phyloP scores from a whole-genome alignment of 53 echinoderm and acorn worm genomes.

The Echinarachnius parma region DNA sequence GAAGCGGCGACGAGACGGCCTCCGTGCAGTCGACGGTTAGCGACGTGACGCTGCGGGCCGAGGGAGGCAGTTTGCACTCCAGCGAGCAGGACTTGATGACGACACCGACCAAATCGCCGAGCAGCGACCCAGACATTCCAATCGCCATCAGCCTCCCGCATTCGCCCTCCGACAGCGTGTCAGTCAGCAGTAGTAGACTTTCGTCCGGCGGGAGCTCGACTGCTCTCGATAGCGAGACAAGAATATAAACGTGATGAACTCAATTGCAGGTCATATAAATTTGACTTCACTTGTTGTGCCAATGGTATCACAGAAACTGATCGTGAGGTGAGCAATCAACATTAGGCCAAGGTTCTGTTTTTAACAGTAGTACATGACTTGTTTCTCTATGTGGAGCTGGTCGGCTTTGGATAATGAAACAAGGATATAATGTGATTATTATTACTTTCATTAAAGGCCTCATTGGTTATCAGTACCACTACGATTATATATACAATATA shows the following conservation, averaged over 20 bases:
- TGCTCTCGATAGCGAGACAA: slow-evolving; percentile 31
- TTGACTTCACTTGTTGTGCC: too few species aligned
- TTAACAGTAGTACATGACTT: too few species aligned
- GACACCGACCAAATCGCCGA: slow-evolving; percentile 16
- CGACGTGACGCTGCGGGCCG: slow-evolving; percentile 36
- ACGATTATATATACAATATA: too few species aligned
- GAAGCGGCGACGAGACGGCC: slow-evolving; percentile 32
- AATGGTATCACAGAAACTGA: too few species aligned
- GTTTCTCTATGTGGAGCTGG: too few species aligned
- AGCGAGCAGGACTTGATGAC: slow-evolving; percentile 33
- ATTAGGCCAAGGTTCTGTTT: too few species aligned
- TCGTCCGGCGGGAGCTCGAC: slow-evolving; percentile 33
- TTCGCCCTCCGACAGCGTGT: slow-evolving; percentile 28
- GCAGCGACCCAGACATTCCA: slow-evolving; percentile 49
- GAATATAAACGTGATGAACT: slow-evolving; percentile 31
- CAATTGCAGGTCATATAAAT: too few species aligned
- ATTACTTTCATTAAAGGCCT: too few species aligned
- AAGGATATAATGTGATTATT: too few species aligned
- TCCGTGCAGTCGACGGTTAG: slow-evolving; percentile 23
- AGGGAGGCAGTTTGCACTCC: slow-evolving; percentile 26
- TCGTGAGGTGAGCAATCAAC: too few species aligned
- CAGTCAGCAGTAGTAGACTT: slow-evolving; percentile 19
- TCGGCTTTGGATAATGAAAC: too few species aligned
- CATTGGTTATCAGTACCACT: too few species aligned
- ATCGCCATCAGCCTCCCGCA: slow-evolving; percentile 1